phyloP scores from a whole-genome alignment of 1,140 invertebrate genomes.

The Brachionus rubens region DNA sequence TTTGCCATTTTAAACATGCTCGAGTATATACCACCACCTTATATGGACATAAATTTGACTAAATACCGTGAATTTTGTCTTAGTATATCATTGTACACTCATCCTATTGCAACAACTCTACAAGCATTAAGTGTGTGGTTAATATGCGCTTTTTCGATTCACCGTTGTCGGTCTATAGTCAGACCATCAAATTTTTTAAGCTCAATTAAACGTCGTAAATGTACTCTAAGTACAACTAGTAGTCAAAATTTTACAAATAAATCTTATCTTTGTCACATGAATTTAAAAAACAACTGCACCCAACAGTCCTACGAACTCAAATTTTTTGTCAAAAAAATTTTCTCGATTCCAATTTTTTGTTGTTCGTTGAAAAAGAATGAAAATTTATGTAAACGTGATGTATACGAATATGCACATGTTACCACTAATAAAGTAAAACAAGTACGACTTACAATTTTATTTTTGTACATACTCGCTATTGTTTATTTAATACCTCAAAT shows the following conservation, averaged over 20 bases:
- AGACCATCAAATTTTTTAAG: slow-evolving; percentile 11
- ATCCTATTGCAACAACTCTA: slow-evolving; percentile 33
- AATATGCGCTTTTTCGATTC: slow-evolving; percentile 42
- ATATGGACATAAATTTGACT: slow-evolving; percentile 8
- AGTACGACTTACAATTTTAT: neutral
- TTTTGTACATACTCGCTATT: neutral
- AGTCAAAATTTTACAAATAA: neutral
- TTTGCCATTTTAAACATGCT: slow-evolving; percentile 44
- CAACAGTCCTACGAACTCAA: neutral
- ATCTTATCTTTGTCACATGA: neutral
- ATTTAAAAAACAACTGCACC: slow-evolving; percentile 14
- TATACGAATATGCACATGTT: too few species aligned
- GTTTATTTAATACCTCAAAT: slow-evolving; percentile 43
- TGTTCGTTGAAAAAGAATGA: neutral
- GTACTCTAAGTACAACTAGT: neutral
- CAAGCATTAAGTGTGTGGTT: slow-evolving; percentile 36
- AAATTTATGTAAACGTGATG: too few species aligned
- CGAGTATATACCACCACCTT: slow-evolving; percentile 34
- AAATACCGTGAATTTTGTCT: slow-evolving; percentile 23
- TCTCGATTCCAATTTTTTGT: neutral
- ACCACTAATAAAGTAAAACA: neutral
- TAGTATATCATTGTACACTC: slow-evolving; percentile 21
- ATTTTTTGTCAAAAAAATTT: slow-evolving; percentile 3
- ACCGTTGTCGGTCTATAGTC: slow-evolving; percentile 29
- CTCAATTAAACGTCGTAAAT: slow-evolving; percentile 13